A percentile compares a stretch with the other conserved stretches of the same genome.
Evolutionary conservation across 1,140 invertebrate species (phyloP).

Genomic region (Zaprionus ghesquierei): DNA sequence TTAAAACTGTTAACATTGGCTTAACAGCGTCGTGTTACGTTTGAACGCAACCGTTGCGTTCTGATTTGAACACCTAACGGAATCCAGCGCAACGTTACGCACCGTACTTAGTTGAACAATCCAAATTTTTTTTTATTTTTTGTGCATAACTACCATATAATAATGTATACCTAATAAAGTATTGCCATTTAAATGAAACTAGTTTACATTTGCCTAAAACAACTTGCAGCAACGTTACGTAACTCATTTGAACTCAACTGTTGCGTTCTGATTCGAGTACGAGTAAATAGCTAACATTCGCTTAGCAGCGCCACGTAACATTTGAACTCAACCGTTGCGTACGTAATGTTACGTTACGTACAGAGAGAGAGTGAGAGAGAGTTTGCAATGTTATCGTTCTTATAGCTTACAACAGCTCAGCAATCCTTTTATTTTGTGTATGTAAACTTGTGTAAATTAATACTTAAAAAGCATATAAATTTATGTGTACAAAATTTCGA

Average conservation of each 20-base stretch:
- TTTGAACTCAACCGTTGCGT: not conserved
- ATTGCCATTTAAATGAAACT: no score
- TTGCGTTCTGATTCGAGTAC: no score
- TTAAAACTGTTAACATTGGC: not conserved
- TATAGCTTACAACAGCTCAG: not conserved
- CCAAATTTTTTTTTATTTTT: no score
- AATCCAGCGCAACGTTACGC: no score
- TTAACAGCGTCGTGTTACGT: not conserved
- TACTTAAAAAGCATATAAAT: not conserved
- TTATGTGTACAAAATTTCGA: not conserved
- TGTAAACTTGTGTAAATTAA: not conserved
- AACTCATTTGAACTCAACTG: no score
- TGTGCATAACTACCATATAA: no score
- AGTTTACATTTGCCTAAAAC: no score
- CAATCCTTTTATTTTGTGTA: not conserved
- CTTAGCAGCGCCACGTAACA: not conserved
- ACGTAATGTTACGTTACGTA: not conserved
- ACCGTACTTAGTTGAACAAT: no score
- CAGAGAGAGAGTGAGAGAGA: no score
- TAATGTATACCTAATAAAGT: no score
- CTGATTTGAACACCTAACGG: no score
- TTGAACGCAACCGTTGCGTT: not conserved
- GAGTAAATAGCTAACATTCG: not conserved
- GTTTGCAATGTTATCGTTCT: not conserved
- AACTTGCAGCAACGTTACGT: no score